Evolutionary conservation across 2,797 vertebrate genomes (phyloP), one percentile per base, ranked within the genome.

Genomic region (Craterocephalus amniculus): DNA sequence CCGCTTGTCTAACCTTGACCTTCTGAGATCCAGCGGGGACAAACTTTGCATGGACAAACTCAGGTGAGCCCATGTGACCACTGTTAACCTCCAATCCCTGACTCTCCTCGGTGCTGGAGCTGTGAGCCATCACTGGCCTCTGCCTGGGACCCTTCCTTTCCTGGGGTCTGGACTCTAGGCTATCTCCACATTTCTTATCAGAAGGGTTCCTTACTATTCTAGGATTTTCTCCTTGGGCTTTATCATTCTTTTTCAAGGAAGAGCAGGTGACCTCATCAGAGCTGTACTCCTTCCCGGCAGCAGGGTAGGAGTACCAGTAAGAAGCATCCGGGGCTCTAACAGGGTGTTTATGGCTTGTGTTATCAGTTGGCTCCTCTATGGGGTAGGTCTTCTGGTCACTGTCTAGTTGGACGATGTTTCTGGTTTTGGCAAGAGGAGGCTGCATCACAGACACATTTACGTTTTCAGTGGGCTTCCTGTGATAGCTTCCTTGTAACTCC

Each of bases 41-140:
- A 3, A 95, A 95, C 62, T 88, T 90, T 35, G 95, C 94, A 0
- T 92, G 95, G 65, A 95, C 95, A 40, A 95, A 96, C 74, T 93
- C 92, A 12, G 84, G 78, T 40, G 13, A 88, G 20, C 63, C 55
- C 6, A 48, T 20, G 13, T 76, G 63, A 61, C 71, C 62, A 16
- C 66, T 35, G 1, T 70, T 70, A 49, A 36, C 62, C 48, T 94
- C 93, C 2, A 80, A 82, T 65, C 74, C 29, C 63, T 71, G 87
- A 64, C 74, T 76, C 11, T 93, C 88, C 16, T 91, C 90, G 36
- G 83, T 75, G 76, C 76, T 88, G 0, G 83, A 54, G 0, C 72
- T 87, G 55, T 85, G 88, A 52, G 80, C 66, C 64, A 76, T 79
- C 34, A 64, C 78, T 1, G 62, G 68, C 48, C 79, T 94, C 72